A percentile compares a stretch with the other conserved stretches of the same genome.
Evolutionary conservation across 2,888 invertebrate species (phyloP).

Genomic region (Agriopis marginaria): DNA sequence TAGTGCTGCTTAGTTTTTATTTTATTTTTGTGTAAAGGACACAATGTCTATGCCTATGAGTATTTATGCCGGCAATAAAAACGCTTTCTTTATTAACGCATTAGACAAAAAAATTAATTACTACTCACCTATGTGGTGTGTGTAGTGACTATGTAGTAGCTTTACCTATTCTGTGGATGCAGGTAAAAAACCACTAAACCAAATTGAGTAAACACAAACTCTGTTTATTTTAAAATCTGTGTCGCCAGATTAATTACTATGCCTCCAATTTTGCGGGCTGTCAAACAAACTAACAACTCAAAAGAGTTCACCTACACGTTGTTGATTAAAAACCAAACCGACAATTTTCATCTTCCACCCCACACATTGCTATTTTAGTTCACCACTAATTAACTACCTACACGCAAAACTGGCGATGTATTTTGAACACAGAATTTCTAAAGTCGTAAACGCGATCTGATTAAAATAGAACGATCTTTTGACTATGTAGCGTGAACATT

Average conservation of each 20-base stretch:
- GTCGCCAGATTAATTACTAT: slow-evolving; percentile 69
- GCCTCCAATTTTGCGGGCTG: slow-evolving; percentile 74
- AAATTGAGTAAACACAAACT: not conserved
- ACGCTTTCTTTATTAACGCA: no score
- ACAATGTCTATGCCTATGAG: no score
- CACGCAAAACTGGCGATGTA: slow-evolving; percentile 30
- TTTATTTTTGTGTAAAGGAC: no score
- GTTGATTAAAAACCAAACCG: slow-evolving; percentile 47
- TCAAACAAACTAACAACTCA: slow-evolving; percentile 69
- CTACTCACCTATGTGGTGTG: no score
- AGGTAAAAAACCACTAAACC: not conserved
- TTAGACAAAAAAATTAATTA: no score
- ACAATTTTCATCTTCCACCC: not conserved
- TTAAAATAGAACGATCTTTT: slow-evolving; percentile 9
- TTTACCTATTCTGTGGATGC: no score
- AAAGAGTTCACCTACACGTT: slow-evolving; percentile 56
- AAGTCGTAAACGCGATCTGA: not conserved
- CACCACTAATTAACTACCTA: slow-evolving; percentile 30
- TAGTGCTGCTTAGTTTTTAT: no score
- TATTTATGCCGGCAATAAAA: no score
- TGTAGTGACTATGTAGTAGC: no score
- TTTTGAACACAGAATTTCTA: not conserved
- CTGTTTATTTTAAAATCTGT: slow-evolving; percentile 19
- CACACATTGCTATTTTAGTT: slow-evolving; percentile 33
- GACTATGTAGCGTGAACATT: slow-evolving; percentile 2